A percentile compares a stretch with the other conserved stretches of the same genome.
Conservation (phyloP, 2,797 vertebrate genomes). For the Schizopygopsis malacanthus region DNA sequence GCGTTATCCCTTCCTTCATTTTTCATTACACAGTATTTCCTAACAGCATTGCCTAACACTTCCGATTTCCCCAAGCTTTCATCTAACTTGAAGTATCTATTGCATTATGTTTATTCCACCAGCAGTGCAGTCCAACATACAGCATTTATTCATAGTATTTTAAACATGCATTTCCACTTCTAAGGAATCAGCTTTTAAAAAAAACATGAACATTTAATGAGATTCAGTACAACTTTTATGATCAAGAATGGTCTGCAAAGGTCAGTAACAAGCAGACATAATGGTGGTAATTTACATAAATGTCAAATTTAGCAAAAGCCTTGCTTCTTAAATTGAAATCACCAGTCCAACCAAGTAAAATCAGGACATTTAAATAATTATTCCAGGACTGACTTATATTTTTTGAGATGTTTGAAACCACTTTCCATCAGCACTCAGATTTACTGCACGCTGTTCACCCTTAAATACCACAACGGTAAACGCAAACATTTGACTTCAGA, state of each 20-base stretch:
- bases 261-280: constrained; percentile 4
- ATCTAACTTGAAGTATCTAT: background rate
- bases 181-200: background rate
- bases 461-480: background rate
- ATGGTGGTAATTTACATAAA: constrained; percentile 51
- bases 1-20: background rate
- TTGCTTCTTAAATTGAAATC: constrained; percentile 9
- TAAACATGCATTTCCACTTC: constrained; percentile 32
- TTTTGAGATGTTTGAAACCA: background rate
- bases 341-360: background rate
- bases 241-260: constrained; percentile 39
- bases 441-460: background rate
- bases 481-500: constrained; percentile 23
- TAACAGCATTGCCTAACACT: background rate
- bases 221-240: constrained; percentile 43
- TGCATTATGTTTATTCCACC: constrained; percentile 15
- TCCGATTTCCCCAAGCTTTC: background rate
- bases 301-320: constrained; percentile 26
- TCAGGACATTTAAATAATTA: background rate
- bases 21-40: background rate
- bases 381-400: background rate
- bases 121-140: background rate
- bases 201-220: constrained; percentile 26
- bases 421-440: background rate
- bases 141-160: constrained; percentile 28